Evolutionary conservation across 2,888 invertebrate genomes (phyloP).

Genomic region (Zygaena filipendulae): DNA sequence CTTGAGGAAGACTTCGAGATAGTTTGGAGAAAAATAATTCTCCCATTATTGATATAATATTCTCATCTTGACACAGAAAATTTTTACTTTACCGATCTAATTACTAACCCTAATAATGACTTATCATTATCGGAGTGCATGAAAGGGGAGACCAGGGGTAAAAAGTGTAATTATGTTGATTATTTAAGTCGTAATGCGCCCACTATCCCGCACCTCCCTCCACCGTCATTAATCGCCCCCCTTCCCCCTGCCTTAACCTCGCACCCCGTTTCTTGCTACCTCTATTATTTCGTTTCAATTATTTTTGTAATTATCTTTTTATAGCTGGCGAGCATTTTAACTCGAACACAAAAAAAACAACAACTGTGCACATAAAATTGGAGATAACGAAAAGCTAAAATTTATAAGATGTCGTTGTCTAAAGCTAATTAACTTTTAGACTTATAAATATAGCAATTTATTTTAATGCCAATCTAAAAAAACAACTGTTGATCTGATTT

Average conservation of each 20-base stretch:
- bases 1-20: no score
- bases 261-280: constrained; percentile 33
- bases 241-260: no score
- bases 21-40: no score
- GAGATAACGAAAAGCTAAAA: constrained; percentile 62
- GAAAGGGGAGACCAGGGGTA: constrained; percentile 53
- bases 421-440: no score
- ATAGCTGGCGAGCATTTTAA: constrained; percentile 63
- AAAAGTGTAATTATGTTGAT: constrained; percentile 69
- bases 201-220: constrained; percentile 51
- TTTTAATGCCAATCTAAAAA: no score
- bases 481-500: no score
- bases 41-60: no score
- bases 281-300: constrained; percentile 69
- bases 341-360: constrained; percentile 64
- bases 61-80: no score
- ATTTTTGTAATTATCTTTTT: constrained; percentile 69
- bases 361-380: no score
- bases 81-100: no score
- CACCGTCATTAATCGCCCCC: constrained; percentile 57
- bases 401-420: constrained; percentile 63
- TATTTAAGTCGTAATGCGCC: constrained; percentile 65
- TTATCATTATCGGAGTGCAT: constrained; percentile 47
- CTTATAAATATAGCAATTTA: no score
- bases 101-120: no score